A percentile compares a stretch with the other conserved stretches of the same genome.
Conservation (phyloP, 2,888 invertebrate species). For the Cryptocephalus primarius region DNA sequence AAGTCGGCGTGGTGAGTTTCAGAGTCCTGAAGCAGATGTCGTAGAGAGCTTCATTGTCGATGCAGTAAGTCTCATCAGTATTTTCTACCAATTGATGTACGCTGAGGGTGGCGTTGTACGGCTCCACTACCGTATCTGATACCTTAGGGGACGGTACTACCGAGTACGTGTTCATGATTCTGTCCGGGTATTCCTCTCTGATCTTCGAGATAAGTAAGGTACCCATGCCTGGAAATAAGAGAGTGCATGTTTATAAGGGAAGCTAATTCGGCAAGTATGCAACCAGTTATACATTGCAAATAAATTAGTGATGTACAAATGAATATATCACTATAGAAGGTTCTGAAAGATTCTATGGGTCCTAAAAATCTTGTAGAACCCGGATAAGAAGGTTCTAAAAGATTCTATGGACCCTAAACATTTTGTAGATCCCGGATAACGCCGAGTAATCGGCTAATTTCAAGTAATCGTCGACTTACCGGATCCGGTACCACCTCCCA, state of each 20-base stretch:
- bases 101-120: constrained; percentile 80
- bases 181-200: constrained; percentile 81
- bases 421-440: too few relatives aligned
- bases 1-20: constrained; percentile 75
- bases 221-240: constrained; percentile 21
- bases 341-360: too few relatives aligned
- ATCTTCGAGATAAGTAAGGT: constrained; percentile 82
- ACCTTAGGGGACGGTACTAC: constrained; percentile 70
- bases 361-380: too few relatives aligned
- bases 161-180: constrained; percentile 78
- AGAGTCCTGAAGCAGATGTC: constrained; percentile 86
- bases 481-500: constrained; percentile 68
- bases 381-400: too few relatives aligned
- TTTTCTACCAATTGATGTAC: constrained; percentile 81
- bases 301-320: too few relatives aligned
- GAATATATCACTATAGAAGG: too few relatives aligned
- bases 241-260: too few relatives aligned
- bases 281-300: too few relatives aligned
- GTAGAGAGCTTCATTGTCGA: constrained; percentile 68
- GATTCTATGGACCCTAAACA: too few relatives aligned
- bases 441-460: too few relatives aligned
- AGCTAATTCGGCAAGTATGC: too few relatives aligned
- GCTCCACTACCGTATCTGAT: constrained; percentile 70
- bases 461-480: constrained; percentile 44
- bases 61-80: constrained; percentile 82